Evolutionary conservation across 2,113 vertebrate genomes (phyloP).

Genomic region (Lophochroa leadbeateri): DNA sequence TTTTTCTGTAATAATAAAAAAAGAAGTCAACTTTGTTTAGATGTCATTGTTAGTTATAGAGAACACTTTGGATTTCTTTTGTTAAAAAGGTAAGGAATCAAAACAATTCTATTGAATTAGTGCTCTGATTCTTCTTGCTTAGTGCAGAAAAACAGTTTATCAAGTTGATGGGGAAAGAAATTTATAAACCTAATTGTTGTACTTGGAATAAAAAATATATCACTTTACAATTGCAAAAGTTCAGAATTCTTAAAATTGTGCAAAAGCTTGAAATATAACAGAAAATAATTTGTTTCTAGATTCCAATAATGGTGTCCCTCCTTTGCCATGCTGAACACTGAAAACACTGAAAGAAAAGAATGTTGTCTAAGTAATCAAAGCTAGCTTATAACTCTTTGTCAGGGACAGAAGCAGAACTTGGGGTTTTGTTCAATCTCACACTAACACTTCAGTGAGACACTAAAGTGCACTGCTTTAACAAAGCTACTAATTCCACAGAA

Average conservation of each 20-base stretch:
- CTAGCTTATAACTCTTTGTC: neutral
- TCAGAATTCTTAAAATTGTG: neutral
- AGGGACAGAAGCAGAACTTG: neutral
- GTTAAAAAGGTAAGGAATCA: constrained; percentile 25
- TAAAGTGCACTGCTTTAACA: neutral
- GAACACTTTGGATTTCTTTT: constrained; percentile 25
- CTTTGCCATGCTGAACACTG: neutral
- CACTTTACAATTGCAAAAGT: neutral
- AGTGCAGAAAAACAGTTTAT: constrained; percentile 30
- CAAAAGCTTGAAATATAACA: neutral
- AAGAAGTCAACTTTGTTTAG: neutral
- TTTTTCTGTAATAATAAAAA: neutral
- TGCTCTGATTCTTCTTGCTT: neutral
- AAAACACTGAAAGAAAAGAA: neutral
- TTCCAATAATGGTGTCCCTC: neutral
- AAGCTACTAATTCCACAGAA: neutral
- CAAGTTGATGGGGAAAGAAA: neutral
- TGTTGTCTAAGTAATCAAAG: neutral
- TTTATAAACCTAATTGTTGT: neutral
- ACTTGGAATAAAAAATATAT: neutral
- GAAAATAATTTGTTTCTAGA: neutral
- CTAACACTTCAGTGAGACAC: neutral
- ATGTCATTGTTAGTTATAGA: neutral
- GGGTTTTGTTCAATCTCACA: neutral
- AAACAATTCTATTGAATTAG: constrained; percentile 56